phyloP scores from a whole-genome alignment of 2,888 invertebrate species.

The Lycocerus yunnanus region DNA sequence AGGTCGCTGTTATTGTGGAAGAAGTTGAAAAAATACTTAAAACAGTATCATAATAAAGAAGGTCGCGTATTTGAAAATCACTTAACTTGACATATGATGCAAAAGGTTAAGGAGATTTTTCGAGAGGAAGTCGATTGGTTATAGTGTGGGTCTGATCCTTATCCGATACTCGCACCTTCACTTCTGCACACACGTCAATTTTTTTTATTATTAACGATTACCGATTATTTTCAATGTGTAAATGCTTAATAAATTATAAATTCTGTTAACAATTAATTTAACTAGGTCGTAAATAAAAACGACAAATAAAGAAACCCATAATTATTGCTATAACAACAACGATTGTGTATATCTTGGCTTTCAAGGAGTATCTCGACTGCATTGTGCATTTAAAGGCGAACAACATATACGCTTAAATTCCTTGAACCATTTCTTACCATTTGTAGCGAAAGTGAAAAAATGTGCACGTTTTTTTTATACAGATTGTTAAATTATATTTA shows the following conservation, averaged over 20 bases:
- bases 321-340: neutral
- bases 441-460: slow-evolving; percentile 1
- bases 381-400: slow-evolving; percentile 22
- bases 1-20: neutral
- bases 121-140: neutral
- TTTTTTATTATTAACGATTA: neutral
- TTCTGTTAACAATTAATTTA: neutral
- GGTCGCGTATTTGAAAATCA: neutral
- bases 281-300: neutral
- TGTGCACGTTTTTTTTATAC: neutral
- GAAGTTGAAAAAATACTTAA: neutral
- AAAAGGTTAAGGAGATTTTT: slow-evolving; percentile 5
- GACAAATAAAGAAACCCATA: neutral
- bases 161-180: neutral
- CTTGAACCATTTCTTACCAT: slow-evolving; percentile 22
- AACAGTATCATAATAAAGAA: slow-evolving; percentile 4
- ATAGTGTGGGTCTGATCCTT: neutral
- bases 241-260: neutral
- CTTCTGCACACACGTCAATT: neutral
- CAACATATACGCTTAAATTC: slow-evolving; percentile 20
- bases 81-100: neutral
- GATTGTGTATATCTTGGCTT: neutral
- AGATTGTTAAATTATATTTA: neutral
- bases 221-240: neutral
- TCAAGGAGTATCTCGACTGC: slow-evolving; percentile 16